These are phyloP conservation scores for Chironex yamaguchii DNA, from an alignment of 30 jellyfish, hydroid and myxozoan genomes.

Conservation along the genomic window DNA sequence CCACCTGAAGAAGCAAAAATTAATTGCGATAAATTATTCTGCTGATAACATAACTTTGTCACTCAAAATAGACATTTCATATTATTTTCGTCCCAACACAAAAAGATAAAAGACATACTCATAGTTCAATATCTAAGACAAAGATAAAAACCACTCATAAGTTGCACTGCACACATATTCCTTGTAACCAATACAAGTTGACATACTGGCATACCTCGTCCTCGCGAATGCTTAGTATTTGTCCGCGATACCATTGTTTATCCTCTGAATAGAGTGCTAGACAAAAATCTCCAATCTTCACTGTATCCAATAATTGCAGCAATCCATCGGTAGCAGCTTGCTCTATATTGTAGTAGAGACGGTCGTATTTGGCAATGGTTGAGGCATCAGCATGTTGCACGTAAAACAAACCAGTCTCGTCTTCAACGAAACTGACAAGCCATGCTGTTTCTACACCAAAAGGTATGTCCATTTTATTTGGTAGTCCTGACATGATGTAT, in stretches of 20 bases:
- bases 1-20: slow-evolving; percentile 33
- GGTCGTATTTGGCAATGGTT: slow-evolving; percentile 70
- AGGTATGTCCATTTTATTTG: slow-evolving; percentile 50
- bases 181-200: slow-evolving; percentile 53
- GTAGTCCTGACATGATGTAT: no score
- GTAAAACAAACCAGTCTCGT: slow-evolving; percentile 72
- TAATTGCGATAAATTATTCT: no score
- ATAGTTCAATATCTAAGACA: no score
- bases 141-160: no score
- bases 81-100: no score
- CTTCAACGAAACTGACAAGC: slow-evolving; percentile 79
- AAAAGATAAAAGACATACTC: no score
- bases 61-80: no score
- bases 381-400: slow-evolving; percentile 78
- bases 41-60: no score
- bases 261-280: slow-evolving; percentile 91
- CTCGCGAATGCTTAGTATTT: slow-evolving; percentile 28
- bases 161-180: slow-evolving; percentile 43
- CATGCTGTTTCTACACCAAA: slow-evolving; percentile 75
- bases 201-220: no score
- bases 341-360: slow-evolving; percentile 76
- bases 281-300: slow-evolving; percentile 57
- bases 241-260: slow-evolving; percentile 88
- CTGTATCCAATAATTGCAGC: neutral
- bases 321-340: slow-evolving; percentile 2